Base-by-base conservation (phyloP, 2,888 invertebrate genomes). In the Nomada goodeniana region DNA sequence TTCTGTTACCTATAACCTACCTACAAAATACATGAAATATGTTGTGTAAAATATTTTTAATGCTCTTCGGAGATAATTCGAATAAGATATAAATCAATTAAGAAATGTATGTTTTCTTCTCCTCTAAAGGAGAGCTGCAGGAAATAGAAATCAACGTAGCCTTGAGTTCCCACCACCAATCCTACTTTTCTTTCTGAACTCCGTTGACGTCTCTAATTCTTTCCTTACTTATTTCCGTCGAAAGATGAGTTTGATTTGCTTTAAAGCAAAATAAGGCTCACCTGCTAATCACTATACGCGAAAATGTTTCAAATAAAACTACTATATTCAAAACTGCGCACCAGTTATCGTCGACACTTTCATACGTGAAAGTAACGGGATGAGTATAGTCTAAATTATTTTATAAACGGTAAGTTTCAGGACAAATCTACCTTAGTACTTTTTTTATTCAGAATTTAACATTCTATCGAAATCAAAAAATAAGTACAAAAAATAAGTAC, bases 91-190 rank as follows among this genome's bases (percentile, higher is more conserved):
- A 55, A 11, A 23, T 42, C 36, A 36, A 29, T 55, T 53, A 50
- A 52, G 63, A 63, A 83, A 83, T 73, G 67, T 68, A 68, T 80
- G 70, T 84, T 82, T 71, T 80, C 76, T 70, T 76, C 65, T 65
- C 11, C 47, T 61, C 64, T 70, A 68, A 75, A 13, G 26, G 59
- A 60, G 61, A 69, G 74, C 55, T 42, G 52, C 64, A 73, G 78
- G 71, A 84, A 87, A 82, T 80, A 81, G 83, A 85, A 83, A 82
- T 75, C 63, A 64, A 59, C 74, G 64, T 77, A 85, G 71, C 89
- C 84, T 86, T 88, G 84, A 82, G 80, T 70, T 77, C 75, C 76
- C 80, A 80, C 77, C 55, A 73, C 73, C 64, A 69, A 84, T 83
- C 64, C 57, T 76, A 78, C 73, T 76, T 82, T 81, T 63, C 67